Evolutionary conservation across 2,888 invertebrate genomes (phyloP).

Genomic region (Oligia strigilis): DNA sequence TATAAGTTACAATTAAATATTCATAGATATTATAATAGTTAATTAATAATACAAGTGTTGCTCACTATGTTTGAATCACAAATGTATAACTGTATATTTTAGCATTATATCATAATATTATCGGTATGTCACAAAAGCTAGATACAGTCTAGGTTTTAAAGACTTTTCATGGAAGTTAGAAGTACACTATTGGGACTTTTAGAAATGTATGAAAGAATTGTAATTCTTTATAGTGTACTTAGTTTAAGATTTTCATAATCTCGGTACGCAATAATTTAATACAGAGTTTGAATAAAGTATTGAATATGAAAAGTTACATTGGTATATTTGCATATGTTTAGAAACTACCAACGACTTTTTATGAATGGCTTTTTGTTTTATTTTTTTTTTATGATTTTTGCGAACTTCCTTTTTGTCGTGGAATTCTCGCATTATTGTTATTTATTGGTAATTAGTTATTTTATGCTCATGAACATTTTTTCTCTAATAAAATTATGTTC

Average conservation of each 20-base stretch:
- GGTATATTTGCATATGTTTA: constrained; percentile 62
- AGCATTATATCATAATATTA: constrained; percentile 69
- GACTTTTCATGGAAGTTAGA: constrained; percentile 54
- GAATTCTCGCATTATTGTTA: constrained; percentile 81
- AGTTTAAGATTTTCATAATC: constrained; percentile 67
- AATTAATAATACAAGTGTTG: constrained; percentile 73
- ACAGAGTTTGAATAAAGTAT: constrained; percentile 53
- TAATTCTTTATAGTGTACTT: constrained; percentile 66
- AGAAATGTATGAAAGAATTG: constrained; percentile 63
- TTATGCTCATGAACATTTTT: constrained; percentile 83
- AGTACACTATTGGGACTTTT: constrained; percentile 61
- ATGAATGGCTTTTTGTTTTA: constrained; percentile 62
- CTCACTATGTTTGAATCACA: constrained; percentile 76
- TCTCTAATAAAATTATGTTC: constrained; percentile 88
- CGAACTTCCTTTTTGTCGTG: constrained; percentile 71
- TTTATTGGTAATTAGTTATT: constrained; percentile 88
- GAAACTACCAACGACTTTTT: constrained; percentile 60
- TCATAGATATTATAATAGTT: constrained; percentile 70
- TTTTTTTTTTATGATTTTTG: constrained; percentile 61
- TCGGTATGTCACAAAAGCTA: constrained; percentile 67
- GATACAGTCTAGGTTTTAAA: constrained; percentile 58
- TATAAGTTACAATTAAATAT: constrained; percentile 67
- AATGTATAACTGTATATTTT: constrained; percentile 73
- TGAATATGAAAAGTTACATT: constrained; percentile 60
- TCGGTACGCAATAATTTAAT: constrained; percentile 65